phyloP scores from a whole-genome alignment of 2,113 vertebrate genomes.

The Elachura formosa region DNA sequence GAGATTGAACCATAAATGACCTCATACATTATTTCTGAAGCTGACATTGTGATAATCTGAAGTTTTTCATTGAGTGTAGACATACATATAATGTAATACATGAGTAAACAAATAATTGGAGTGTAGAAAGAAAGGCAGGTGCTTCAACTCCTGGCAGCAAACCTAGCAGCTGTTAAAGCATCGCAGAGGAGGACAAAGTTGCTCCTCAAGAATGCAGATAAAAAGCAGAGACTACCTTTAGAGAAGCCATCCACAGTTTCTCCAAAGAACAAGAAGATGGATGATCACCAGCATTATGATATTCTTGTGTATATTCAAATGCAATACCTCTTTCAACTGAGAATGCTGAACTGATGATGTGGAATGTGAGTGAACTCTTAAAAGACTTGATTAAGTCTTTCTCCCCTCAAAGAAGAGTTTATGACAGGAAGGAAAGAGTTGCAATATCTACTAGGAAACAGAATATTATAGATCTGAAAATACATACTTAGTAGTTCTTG shows the following conservation, averaged over 20 bases:
- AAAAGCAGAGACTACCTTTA: background rate
- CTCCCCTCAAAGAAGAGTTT: background rate
- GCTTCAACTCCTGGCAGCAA: background rate
- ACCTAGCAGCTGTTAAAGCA: background rate
- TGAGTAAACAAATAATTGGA: background rate
- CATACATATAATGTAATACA: background rate
- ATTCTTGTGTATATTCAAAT: background rate
- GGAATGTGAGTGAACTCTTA: background rate
- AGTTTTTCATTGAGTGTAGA: background rate
- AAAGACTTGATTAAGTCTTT: background rate
- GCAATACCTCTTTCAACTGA: background rate
- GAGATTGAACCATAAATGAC: background rate
- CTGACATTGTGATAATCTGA: background rate
- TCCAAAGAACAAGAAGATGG: background rate
- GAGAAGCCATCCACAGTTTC: background rate
- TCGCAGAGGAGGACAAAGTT: background rate
- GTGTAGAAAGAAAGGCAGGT: background rate
- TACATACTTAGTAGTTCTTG: background rate
- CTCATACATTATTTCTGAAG: background rate
- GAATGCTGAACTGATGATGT: background rate
- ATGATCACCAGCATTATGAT: background rate
- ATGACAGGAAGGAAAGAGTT: background rate
- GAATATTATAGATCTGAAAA: background rate
- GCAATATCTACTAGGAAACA: background rate
- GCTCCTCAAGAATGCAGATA: background rate